phyloP scores from a whole-genome alignment of 2,797 vertebrate genomes.

The Discoglossus pictus region DNA sequence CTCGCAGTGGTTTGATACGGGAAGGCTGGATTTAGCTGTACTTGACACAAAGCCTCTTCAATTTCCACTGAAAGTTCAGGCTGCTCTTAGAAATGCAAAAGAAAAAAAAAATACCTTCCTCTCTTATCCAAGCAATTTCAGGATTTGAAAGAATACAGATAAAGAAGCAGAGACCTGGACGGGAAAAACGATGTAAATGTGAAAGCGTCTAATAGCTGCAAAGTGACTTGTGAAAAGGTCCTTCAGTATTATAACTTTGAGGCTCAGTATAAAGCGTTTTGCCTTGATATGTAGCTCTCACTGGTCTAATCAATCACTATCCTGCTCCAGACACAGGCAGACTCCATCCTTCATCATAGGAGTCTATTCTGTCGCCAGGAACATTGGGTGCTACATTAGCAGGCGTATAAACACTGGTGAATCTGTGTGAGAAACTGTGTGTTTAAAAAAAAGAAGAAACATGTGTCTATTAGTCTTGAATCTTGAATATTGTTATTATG shows the following conservation, averaged over 20 bases:
- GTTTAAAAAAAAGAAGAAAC: too few species aligned
- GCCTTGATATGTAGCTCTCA: constrained; percentile 55
- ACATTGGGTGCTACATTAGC: constrained; percentile 57
- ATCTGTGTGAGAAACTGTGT: constrained; percentile 8
- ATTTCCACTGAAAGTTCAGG: constrained; percentile 93
- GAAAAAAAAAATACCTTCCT: constrained; percentile 61
- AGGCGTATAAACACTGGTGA: constrained; percentile 52
- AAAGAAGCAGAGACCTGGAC: constrained; percentile 82
- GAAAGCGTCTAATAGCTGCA: constrained; percentile 70
- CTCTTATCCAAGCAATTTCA: constrained; percentile 92
- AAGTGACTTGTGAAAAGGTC: constrained; percentile 61
- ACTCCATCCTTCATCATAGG: constrained; percentile 64
- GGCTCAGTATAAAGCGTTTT: constrained; percentile 61
- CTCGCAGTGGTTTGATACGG: constrained; percentile 95
- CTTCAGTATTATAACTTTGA: constrained; percentile 61
- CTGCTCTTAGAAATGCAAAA: constrained; percentile 80
- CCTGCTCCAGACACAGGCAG: constrained; percentile 63
- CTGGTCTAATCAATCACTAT: constrained; percentile 70
- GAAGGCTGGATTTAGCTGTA: constrained; percentile 98
- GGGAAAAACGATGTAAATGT: constrained; percentile 80
- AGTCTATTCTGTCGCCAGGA: constrained; percentile 63
- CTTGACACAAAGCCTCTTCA: constrained; percentile 99
- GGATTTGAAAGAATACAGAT: constrained; percentile 97
- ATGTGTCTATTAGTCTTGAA: too few species aligned
- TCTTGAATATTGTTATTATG: too few species aligned